Base-by-base conservation (phyloP, 2,113 vertebrate species). In the Balaeniceps rex region DNA sequence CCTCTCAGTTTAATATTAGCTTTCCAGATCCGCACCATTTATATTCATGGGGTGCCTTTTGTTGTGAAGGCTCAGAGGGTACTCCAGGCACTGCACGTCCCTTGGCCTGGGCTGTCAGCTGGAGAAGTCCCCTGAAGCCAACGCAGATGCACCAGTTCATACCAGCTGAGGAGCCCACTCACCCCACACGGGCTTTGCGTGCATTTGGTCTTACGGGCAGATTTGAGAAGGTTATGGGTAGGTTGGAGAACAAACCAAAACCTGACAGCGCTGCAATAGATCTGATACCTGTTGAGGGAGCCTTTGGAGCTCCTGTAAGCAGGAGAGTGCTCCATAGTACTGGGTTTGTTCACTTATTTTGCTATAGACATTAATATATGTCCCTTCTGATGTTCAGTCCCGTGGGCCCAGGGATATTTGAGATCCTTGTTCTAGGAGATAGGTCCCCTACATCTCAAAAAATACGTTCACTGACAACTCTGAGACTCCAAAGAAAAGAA, bases 141-240 rank as follows among this genome's bases (percentile, higher is more conserved):
- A 10, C 0, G 6, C 24, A 71, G 64, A 33, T 40, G 18, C 25
- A 14, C 4, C 24, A 54, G 29, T 3, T 38, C 26, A 15, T 16
- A 23, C 6, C 33, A 60, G 47, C 87, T 52, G 61, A 36, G 38
- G 46, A 90, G 4, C 31, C 51, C 23, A 18, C 18, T 40, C 22
- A 18, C 18, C 44, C 22, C 15, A 10, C 0, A 0, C 2, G 2
- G 11, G 19, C 25, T 90, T 61, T 61, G 58, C 16, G 23, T 1
- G 0, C 4, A 2, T 58, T 40, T 68, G 38, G 6, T 72, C 40
- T 80, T 44, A 31, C 7, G 6, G 55, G 69, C 42, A 72, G 38
- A 44, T 81, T 19, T 51, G 33, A 44, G 51, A 54, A 68, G 49
- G 31, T 63, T 58, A 51, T 0, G 14, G 38, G 26, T 31, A 14